Base-by-base conservation (phyloP, 2,113 vertebrate genomes). In the Nettapus auritus region DNA sequence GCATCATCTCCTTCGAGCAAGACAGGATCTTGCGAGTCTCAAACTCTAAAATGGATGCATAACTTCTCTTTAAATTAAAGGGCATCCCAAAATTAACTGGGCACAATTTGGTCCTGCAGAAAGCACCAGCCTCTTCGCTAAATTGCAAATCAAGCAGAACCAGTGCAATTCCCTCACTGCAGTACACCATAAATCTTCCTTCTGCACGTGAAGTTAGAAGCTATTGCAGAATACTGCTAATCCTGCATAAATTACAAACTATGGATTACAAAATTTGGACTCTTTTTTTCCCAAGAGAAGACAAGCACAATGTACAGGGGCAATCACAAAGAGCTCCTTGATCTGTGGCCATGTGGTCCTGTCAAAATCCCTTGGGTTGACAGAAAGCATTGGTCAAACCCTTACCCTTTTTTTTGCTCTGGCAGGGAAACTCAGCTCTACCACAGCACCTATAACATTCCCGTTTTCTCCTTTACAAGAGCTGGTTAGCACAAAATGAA, bases 311-410 rank as follows among this genome's bases (percentile, higher is more conserved):
- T 7, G 10, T 25, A 64, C n/a, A 80, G 64, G 67, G 63, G 70
- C 52, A 33, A 88, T 18, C 60, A 33, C 9, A 48, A 40, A 60
- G 42, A 74, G 42, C 13, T 52, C 33, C 59, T 84, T 59, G n/a
- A 62, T 57, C 74, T 63, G 44, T 0, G 0, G 34, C 14, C 1
- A 0, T 69, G 5, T 2, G 34, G 23, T 82, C 69, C 48, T 62
- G 31, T 15, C 36, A 31, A 34, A 82, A 86, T 21, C 29, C 81
- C 33, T 86, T 64, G 48, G 6, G 20, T 0, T 56, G 66, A 79
- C 56, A 20, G 22, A 82, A n/a, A 63, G 46, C 74, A 50, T 8
- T 1, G 1, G 33, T 20, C 56, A 82, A 75, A 68, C 48, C 56
- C 42, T 36, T 36, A 13, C 44, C 60, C n/a, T 73, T 46, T 46